Evolutionary conservation across 2,113 vertebrate genomes (phyloP), one percentile per base, ranked within the genome.

Genomic region (Argyrosomus japonicus): DNA sequence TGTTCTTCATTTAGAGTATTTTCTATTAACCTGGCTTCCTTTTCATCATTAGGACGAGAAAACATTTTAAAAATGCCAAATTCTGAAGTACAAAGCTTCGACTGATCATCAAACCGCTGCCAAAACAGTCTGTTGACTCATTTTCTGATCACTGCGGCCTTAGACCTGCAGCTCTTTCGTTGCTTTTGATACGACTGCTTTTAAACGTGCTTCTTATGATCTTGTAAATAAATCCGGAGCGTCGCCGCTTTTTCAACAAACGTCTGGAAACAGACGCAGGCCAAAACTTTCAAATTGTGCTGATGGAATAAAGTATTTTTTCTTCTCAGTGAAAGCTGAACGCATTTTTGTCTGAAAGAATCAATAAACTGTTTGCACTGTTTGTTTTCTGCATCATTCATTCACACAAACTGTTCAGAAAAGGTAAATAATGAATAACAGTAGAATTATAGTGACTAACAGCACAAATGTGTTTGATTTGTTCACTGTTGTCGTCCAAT

Each of bases 341-440:
- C 23, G 17, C 6, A 0, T 77, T 63, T 77, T 74, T 1, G 0
- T 68, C 65, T 21, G 25, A 0, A 65, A 81, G 18, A 48, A 13
- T 83, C 48, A 86, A 82, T 91, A 89, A 91, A 89, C 75, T 15
- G 53, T 82, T 90, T 86, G 75, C 84, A 78, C 73, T 80, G 27
- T 82, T 79, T 67, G 54, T 71, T 45, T 68, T 40, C 36, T 8
- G 36, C 36, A 9, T 40, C 36, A 40, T 40, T 40, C 36, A 40
- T 40, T 8, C 36, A 40, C 14, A 47, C 45, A 47, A 13, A 14
- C 45, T 47, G 45, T 14, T 40, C 43, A 10, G 11, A 13, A 47
- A 47, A 47, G 45, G 45, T 14, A 47, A 47, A 47, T 47, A 47
- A 47, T 47, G 45, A 47, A 4, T 14, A 47, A 14, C 11, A 15